Conservation (phyloP, 1,140 invertebrate genomes). For the Odontomachus brunneus region DNA sequence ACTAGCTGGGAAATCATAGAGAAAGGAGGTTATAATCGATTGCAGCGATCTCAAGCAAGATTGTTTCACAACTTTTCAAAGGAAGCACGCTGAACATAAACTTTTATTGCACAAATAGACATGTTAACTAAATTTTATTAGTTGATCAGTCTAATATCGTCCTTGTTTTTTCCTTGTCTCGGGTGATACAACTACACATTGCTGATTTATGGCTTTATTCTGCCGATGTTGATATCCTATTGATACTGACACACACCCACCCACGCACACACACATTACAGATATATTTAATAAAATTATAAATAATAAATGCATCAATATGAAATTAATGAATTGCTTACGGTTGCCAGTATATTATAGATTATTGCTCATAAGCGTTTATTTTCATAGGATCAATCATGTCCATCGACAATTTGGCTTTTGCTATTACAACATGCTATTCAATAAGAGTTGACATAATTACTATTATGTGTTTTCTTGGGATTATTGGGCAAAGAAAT, state of each 20-base stretch:
- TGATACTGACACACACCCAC: constrained; percentile 90
- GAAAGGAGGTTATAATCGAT: constrained; percentile 92
- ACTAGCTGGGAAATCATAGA: constrained; percentile 90
- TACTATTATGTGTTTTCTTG: no score
- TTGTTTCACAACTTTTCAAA: constrained; percentile 89
- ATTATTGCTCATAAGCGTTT: no score
- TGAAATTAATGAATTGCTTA: no score
- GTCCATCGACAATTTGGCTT: no score
- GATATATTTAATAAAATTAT: no score
- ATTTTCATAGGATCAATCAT: no score
- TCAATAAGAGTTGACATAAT: no score
- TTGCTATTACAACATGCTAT: no score
- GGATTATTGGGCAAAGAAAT: no score
- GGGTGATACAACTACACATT: constrained; percentile 91
- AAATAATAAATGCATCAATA: no score
- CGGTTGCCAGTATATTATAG: no score
- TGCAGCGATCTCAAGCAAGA: constrained; percentile 91
- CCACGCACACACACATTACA: constrained; percentile 82
- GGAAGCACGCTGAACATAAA: constrained; percentile 79
- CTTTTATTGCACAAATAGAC: not conserved
- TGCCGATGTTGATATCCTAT: constrained; percentile 90
- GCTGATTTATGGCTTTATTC: constrained; percentile 90
- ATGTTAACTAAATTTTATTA: not conserved
- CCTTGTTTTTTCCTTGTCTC: constrained; percentile 67
- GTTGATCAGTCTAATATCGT: no score